These are phyloP conservation scores for Gnathochromis pfefferi DNA, from an alignment of 2,113 vertebrate genomes.

Conservation along the genomic window DNA sequence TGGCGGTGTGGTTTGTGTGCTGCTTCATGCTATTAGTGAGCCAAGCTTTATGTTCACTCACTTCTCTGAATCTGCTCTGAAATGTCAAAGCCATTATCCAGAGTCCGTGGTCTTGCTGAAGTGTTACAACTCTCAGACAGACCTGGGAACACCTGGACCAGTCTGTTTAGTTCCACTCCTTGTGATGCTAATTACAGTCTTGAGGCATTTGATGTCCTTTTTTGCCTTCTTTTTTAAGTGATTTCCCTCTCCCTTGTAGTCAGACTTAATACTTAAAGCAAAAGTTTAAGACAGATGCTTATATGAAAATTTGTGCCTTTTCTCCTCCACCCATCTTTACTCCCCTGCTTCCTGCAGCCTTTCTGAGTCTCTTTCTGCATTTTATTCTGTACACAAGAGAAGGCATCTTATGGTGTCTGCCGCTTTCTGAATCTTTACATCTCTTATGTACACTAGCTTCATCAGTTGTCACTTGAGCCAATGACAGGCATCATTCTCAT, in stretches of 20 bases:
- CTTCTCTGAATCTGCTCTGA: slow-evolving; percentile 6
- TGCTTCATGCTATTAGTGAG: not conserved
- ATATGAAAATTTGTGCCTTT: not conserved
- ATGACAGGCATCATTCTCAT: slow-evolving; percentile 40
- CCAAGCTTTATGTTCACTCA: not conserved
- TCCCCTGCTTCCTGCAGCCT: not conserved
- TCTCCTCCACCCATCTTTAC: not conserved
- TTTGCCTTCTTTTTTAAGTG: not conserved
- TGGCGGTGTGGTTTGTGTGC: not conserved
- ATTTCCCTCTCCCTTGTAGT: not conserved
- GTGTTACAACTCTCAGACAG: not conserved
- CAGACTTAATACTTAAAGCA: not conserved
- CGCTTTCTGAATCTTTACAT: not conserved
- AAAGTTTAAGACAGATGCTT: not conserved
- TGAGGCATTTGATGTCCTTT: not conserved
- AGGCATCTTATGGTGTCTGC: not conserved
- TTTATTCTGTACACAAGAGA: not conserved
- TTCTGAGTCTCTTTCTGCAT: not conserved
- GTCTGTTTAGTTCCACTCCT: not conserved
- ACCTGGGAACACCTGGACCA: slow-evolving; percentile 19
- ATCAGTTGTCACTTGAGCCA: slow-evolving; percentile 25
- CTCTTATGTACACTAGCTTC: slow-evolving; percentile 1
- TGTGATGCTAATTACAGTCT: not conserved
- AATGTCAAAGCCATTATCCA: slow-evolving; percentile 24
- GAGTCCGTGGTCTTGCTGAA: not conserved